phyloP scores from a whole-genome alignment of 2,888 invertebrate species.

The Helicoverpa assulta region DNA sequence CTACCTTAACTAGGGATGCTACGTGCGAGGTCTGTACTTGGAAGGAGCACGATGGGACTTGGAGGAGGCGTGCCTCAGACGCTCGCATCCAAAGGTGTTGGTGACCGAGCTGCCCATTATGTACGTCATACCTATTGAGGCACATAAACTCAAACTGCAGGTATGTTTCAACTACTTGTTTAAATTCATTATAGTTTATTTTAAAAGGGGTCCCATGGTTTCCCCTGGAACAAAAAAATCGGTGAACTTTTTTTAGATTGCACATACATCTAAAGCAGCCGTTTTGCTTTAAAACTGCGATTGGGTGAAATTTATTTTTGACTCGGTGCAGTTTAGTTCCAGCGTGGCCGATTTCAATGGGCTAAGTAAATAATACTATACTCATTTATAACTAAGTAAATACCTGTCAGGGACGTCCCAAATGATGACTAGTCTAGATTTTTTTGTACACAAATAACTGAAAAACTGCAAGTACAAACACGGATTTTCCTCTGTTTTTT shows the following conservation, averaged over 20 bases:
- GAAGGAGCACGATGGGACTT: conserved; percentile 97
- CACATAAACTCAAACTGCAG: conserved; percentile 95
- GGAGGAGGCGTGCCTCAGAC: conserved; percentile 92
- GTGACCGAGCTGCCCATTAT: conserved; percentile 96
- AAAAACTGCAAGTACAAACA: conserved; percentile 16
- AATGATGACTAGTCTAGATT: conserved; percentile 1
- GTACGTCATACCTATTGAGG: conserved; percentile 95
- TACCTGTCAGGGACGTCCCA: conserved; percentile 4
- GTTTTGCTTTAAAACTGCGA: too few species aligned
- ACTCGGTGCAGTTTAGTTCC: too few species aligned
- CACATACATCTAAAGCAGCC: too few species aligned
- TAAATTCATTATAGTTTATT: too few species aligned
- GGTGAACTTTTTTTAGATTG: too few species aligned
- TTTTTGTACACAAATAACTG: conserved; percentile 14
- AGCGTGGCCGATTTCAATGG: too few species aligned
- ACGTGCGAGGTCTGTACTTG: conserved; percentile 94
- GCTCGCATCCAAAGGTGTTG: conserved; percentile 95
- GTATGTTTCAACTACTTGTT: conserved; percentile 76
- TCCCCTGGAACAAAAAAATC: too few species aligned
- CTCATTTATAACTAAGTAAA: too few species aligned
- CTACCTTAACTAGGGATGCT: conserved; percentile 91
- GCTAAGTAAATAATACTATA: too few species aligned
- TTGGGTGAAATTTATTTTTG: too few species aligned
- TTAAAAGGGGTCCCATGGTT: too few species aligned
- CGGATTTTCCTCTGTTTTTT: conserved; percentile 32